Evolutionary conservation across 2,113 vertebrate species (phyloP).

Genomic region (Paramisgurnus dabryanus): DNA sequence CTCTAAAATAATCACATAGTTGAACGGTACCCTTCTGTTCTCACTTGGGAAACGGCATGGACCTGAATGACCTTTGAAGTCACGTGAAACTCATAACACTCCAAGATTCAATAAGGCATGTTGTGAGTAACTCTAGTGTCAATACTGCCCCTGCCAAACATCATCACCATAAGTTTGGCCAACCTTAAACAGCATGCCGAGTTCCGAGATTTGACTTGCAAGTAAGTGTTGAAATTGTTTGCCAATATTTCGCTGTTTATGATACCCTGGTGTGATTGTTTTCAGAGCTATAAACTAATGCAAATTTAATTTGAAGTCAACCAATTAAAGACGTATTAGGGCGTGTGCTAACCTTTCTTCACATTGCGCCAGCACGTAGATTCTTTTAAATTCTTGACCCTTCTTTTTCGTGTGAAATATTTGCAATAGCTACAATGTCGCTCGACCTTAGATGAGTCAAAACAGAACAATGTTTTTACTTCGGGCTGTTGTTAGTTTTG

Average conservation of each 20-base stretch:
- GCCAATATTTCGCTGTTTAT: conserved; percentile 46
- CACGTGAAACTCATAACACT: conserved; percentile 34
- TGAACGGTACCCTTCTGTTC: conserved; percentile 19
- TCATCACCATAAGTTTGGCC: conserved; percentile 41
- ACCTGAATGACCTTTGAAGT: conserved; percentile 44
- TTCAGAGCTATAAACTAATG: conserved; percentile 36
- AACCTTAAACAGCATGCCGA: conserved; percentile 45
- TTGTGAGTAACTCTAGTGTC: conserved; percentile 50
- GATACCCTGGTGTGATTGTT: conserved; percentile 32
- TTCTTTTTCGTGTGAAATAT: conserved; percentile 18
- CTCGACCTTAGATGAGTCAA: neutral
- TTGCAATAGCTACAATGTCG: neutral
- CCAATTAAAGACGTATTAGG: conserved; percentile 34
- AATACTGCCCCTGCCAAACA: conserved; percentile 46
- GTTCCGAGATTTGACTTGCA: conserved; percentile 37
- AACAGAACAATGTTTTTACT: neutral
- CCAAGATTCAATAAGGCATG: conserved; percentile 51
- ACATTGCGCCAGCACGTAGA: neutral
- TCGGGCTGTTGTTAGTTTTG: too few relatives aligned
- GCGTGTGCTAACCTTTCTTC: conserved; percentile 16
- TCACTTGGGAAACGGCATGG: conserved; percentile 36
- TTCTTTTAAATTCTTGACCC: neutral
- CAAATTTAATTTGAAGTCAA: conserved; percentile 31
- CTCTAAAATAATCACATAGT: conserved; percentile 32
- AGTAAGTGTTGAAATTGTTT: conserved; percentile 28